Conservation (phyloP, 2,113 vertebrate genomes). For the Ginglymostoma cirratum region DNA sequence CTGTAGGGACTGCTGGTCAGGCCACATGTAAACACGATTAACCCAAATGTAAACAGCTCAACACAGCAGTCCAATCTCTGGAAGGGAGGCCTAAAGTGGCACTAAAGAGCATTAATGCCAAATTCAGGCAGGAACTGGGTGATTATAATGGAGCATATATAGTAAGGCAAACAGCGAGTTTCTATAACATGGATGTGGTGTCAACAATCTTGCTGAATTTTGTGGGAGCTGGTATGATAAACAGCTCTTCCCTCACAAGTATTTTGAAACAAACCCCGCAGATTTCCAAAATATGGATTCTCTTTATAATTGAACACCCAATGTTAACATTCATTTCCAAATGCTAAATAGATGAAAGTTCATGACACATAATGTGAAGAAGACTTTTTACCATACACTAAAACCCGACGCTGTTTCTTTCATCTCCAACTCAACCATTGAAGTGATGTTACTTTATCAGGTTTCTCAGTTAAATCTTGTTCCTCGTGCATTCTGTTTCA, state of each 20-base stretch:
- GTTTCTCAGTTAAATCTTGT: background rate
- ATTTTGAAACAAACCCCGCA: background rate
- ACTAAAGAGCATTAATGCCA: background rate
- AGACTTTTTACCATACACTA: background rate
- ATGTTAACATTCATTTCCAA: slow-evolving; percentile 15
- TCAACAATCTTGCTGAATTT: slow-evolving; percentile 44
- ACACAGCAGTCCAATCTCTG: background rate
- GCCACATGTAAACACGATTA: background rate
- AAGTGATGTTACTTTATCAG: background rate
- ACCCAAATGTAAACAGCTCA: background rate
- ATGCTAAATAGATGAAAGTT: background rate
- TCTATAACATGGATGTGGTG: slow-evolving; percentile 36
- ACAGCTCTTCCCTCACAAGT: background rate
- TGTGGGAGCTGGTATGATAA: background rate
- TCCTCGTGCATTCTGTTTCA: too few relatives aligned
- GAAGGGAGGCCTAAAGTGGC: background rate
- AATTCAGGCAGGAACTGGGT: background rate
- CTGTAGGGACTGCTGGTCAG: background rate
- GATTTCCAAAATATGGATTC: background rate
- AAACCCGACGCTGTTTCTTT: background rate
- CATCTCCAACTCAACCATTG: background rate
- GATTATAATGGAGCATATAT: background rate
- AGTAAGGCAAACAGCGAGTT: background rate
- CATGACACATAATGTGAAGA: background rate
- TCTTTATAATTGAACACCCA: background rate